Conservation (phyloP, 2,888 invertebrate genomes). For the Notocelia uddmanniana region DNA sequence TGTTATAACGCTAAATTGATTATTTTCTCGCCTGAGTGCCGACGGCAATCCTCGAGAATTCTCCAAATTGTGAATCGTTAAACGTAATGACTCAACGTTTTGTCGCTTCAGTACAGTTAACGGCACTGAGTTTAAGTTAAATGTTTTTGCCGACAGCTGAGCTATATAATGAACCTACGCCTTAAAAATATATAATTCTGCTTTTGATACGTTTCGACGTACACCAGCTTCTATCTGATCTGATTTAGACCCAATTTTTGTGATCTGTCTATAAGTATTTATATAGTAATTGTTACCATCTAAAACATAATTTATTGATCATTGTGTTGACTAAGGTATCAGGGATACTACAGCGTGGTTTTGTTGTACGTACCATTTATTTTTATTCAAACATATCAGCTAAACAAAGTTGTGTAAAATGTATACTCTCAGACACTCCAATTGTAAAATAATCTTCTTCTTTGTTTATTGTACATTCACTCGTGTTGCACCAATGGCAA, state of each 20-base stretch:
- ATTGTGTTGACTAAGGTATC: too few relatives aligned
- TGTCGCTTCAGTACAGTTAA: constrained; percentile 28
- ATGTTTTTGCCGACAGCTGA: constrained; percentile 13
- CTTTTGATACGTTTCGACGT: background rate
- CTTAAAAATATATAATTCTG: background rate
- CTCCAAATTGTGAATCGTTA: constrained; percentile 41
- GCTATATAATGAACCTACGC: background rate
- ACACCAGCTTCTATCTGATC: too few relatives aligned
- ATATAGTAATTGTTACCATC: too few relatives aligned
- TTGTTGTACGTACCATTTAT: too few relatives aligned
- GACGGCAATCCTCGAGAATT: constrained; percentile 33
- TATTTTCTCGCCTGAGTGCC: constrained; percentile 32
- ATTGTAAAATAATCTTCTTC: background rate
- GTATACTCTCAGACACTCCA: background rate
- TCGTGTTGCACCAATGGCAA: constrained; percentile 22
- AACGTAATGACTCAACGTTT: constrained; percentile 39
- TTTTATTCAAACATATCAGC: too few relatives aligned
- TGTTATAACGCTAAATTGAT: constrained; percentile 36
- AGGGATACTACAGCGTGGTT: too few relatives aligned
- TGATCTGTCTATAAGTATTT: too few relatives aligned
- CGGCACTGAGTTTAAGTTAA: constrained; percentile 30
- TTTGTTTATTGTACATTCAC: background rate
- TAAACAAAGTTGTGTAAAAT: background rate
- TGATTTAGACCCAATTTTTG: too few relatives aligned
- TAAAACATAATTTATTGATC: too few relatives aligned